These are phyloP conservation scores for Megalopta genalis DNA, from an alignment of 1,140 invertebrate genomes.

Conservation along the genomic window DNA sequence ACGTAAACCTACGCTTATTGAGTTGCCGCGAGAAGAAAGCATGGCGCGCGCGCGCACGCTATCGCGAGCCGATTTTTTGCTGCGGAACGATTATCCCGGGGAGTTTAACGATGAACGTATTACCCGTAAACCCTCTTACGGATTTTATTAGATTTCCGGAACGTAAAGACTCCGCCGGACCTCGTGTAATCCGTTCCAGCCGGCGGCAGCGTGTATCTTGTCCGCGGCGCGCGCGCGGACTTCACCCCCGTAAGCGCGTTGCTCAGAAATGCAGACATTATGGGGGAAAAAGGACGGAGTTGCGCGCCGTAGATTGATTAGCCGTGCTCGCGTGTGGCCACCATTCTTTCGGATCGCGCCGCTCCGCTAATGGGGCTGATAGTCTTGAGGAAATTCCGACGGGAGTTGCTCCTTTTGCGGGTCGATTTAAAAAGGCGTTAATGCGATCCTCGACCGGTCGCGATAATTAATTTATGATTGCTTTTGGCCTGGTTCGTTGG, in stretches of 20 bases:
- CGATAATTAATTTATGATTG: too few species aligned
- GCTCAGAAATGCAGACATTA: neutral
- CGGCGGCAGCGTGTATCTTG: slow-evolving; percentile 45
- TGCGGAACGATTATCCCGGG: slow-evolving; percentile 42
- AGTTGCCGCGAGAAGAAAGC: slow-evolving; percentile 29
- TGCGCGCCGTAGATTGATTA: too few species aligned
- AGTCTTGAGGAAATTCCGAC: too few species aligned
- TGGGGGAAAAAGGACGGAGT: too few species aligned
- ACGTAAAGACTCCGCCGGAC: slow-evolving; percentile 51
- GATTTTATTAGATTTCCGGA: slow-evolving; percentile 64
- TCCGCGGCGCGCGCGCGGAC: slow-evolving; percentile 23
- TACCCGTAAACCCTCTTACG: slow-evolving; percentile 63
- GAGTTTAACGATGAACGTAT: slow-evolving; percentile 59
- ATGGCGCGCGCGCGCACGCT: neutral
- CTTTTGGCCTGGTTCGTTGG: too few species aligned
- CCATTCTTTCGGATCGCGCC: too few species aligned
- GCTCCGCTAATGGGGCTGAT: too few species aligned
- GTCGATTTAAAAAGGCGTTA: too few species aligned
- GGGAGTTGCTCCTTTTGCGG: too few species aligned
- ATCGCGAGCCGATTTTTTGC: slow-evolving; percentile 17
- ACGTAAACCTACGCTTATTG: slow-evolving; percentile 42
- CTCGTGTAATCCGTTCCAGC: slow-evolving; percentile 58
- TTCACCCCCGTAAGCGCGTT: slow-evolving; percentile 27
- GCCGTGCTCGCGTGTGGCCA: too few species aligned
- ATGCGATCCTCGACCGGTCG: too few species aligned